Evolutionary conservation across 2,888 invertebrate species (phyloP).

Genomic region (Pristionchus japonicus): DNA sequence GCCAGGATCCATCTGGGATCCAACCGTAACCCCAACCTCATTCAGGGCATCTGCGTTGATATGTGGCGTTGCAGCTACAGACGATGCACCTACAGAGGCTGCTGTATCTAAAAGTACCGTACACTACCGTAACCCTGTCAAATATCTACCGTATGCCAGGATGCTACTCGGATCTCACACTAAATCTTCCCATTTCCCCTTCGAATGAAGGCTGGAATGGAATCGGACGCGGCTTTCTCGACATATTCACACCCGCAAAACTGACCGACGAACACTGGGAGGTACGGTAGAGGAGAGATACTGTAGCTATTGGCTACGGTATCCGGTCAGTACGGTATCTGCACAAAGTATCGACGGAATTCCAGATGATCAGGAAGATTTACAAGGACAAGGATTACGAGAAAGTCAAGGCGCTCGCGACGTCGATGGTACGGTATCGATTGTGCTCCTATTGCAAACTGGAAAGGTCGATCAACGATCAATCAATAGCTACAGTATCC

Average conservation of each 20-base stretch:
- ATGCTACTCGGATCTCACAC: neutral
- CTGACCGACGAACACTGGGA: conserved; percentile 29
- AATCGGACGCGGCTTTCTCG: neutral
- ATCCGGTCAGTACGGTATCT: too few relatives aligned
- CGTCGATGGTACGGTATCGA: neutral
- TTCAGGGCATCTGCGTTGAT: neutral
- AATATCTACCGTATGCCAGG: too few relatives aligned
- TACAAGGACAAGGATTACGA: neutral
- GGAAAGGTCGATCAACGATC: too few relatives aligned
- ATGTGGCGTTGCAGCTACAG: neutral
- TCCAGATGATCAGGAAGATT: neutral
- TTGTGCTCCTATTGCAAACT: neutral
- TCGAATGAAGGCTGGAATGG: neutral
- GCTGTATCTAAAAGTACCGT: neutral
- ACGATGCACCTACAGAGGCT: too few relatives aligned
- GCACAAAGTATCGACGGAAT: neutral
- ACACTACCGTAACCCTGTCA: neutral
- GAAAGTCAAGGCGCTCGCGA: neutral
- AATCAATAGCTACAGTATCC: neutral
- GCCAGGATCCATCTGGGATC: too few relatives aligned
- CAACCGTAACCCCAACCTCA: neutral
- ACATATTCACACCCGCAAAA: neutral
- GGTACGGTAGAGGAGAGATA: too few relatives aligned
- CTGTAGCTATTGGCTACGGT: too few relatives aligned
- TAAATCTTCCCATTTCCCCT: neutral